These are phyloP conservation scores for Dissostichus mawsoni DNA, from an alignment of 2,113 vertebrate genomes.

Conservation along the genomic window DNA sequence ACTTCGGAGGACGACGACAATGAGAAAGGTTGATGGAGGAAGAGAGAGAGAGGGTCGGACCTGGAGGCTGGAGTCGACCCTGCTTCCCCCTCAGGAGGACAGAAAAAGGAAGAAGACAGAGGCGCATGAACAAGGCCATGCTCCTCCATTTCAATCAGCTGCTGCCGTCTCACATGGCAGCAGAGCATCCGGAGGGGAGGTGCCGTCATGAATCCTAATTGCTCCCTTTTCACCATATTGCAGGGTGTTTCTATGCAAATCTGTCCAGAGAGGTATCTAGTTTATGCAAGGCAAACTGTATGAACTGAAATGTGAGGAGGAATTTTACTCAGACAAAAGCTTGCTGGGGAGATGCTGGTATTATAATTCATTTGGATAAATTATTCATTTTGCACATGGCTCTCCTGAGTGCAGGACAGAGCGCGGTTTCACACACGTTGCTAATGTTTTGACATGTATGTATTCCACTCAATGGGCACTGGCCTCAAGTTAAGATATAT, in stretches of 20 bases:
- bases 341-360: constrained; percentile 57
- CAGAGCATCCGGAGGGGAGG: constrained; percentile 75
- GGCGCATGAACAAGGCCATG: constrained; percentile 71
- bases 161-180: constrained; percentile 74
- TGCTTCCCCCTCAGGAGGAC: constrained; percentile 36
- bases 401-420: constrained; percentile 68
- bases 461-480: constrained; percentile 58
- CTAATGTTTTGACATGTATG: constrained; percentile 74
- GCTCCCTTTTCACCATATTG: constrained; percentile 76
- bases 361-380: constrained; percentile 79
- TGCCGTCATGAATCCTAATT: constrained; percentile 81
- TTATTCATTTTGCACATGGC: constrained; percentile 79
- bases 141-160: constrained; percentile 82
- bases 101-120: constrained; percentile 56
- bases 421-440: constrained; percentile 46
- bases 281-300: constrained; percentile 74
- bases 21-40: constrained; percentile 46
- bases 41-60: constrained; percentile 18
- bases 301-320: constrained; percentile 66
- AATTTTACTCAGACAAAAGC: constrained; percentile 74
- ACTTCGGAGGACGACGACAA: constrained; percentile 37
- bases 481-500: constrained; percentile 73
- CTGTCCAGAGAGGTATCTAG: constrained; percentile 71
- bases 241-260: constrained; percentile 83
- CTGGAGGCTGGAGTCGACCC: constrained; percentile 48